Evolutionary conservation across 2,888 invertebrate species (phyloP).

Genomic region (Xylocampa areola): DNA sequence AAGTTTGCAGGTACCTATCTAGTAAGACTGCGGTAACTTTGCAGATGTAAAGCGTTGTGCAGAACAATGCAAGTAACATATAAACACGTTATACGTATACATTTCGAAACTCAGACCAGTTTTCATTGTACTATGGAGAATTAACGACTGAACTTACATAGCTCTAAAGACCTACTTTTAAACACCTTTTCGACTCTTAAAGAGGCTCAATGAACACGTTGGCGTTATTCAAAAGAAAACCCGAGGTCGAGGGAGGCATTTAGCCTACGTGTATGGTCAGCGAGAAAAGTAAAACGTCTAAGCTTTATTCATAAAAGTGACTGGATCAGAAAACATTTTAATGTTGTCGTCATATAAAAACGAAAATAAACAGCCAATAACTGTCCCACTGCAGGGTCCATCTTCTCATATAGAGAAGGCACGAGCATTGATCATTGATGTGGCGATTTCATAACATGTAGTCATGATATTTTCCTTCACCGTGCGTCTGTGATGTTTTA

Average conservation of each 20-base stretch:
- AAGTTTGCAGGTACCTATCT: constrained; percentile 10
- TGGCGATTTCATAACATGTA: too few relatives aligned
- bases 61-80: constrained; percentile 6
- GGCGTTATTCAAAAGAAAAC: constrained; percentile 59
- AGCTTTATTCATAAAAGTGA: too few relatives aligned
- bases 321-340: too few relatives aligned
- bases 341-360: too few relatives aligned
- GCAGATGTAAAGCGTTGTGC: constrained; percentile 17
- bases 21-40: constrained; percentile 30
- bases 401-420: too few relatives aligned
- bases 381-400: too few relatives aligned
- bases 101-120: not conserved
- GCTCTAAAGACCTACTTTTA: constrained; percentile 16
- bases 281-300: too few relatives aligned
- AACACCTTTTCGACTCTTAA: constrained; percentile 30
- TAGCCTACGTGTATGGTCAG: too few relatives aligned
- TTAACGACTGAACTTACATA: constrained; percentile 5
- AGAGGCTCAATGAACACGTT: constrained; percentile 36
- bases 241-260: constrained; percentile 51
- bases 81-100: not conserved
- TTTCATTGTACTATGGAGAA: not conserved
- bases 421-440: too few relatives aligned
- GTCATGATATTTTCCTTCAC: too few relatives aligned
- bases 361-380: too few relatives aligned
- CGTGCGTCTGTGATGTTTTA: too few relatives aligned